A percentile compares a stretch with the other conserved stretches of the same genome.
Evolutionary conservation across 2,797 vertebrate genomes (phyloP).

Genomic region (Phoebastria nigripes): DNA sequence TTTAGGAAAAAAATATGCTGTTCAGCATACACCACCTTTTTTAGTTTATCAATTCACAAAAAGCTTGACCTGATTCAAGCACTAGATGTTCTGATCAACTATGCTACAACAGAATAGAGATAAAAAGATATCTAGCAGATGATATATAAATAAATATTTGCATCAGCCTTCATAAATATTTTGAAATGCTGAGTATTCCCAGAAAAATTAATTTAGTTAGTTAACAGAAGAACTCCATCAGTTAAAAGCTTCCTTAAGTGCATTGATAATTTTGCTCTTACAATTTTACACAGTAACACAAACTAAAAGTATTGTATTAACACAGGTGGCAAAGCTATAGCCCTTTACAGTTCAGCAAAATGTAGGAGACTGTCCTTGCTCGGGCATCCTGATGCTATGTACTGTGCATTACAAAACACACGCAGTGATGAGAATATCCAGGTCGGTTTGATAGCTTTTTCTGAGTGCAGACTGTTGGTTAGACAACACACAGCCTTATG

Average conservation of each 20-base stretch:
- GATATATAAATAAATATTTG: slow-evolving; percentile 59
- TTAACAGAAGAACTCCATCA: slow-evolving; percentile 20
- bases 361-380: neutral
- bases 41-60: slow-evolving; percentile 18
- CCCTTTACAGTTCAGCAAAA: neutral
- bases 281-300: neutral
- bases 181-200: slow-evolving; percentile 21
- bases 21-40: slow-evolving; percentile 32
- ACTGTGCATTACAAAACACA: neutral
- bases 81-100: neutral
- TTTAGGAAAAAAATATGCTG: slow-evolving; percentile 29
- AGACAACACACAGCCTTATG: neutral
- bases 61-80: slow-evolving; percentile 45
- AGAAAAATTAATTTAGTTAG: slow-evolving; percentile 37
- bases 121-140: slow-evolving; percentile 27
- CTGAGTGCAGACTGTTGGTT: neutral
- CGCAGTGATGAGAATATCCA: neutral
- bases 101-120: neutral
- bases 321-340: slow-evolving; percentile 7
- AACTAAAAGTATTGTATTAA: neutral
- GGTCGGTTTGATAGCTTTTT: neutral
- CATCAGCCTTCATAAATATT: slow-evolving; percentile 46
- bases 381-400: neutral
- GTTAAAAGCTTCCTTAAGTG: slow-evolving; percentile 13
- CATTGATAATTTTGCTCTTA: neutral